Conservation (phyloP, 2,113 vertebrate genomes). For the Crotalus viridis region DNA sequence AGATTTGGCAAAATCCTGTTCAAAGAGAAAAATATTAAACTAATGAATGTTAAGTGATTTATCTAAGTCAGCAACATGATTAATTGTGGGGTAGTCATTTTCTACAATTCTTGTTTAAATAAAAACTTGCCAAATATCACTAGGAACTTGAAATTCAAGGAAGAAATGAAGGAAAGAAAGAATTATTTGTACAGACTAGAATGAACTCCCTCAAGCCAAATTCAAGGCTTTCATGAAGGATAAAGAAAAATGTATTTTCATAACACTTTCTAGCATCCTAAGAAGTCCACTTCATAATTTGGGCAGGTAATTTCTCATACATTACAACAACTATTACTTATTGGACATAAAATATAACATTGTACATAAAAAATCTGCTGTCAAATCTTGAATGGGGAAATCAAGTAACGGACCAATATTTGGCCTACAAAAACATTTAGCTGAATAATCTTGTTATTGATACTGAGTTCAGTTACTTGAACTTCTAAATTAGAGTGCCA, state of each 20-base stretch:
- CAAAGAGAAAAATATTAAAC: conserved; percentile 25
- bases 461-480: background rate
- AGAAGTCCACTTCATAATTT: background rate
- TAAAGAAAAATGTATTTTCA: background rate
- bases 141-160: background rate
- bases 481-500: background rate
- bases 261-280: background rate
- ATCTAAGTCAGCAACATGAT: background rate
- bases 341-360: background rate
- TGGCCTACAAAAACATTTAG: background rate
- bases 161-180: background rate
- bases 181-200: background rate
- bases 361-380: background rate
- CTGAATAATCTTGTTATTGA: background rate
- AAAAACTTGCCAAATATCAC: background rate
- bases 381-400: background rate
- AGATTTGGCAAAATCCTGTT: conserved; percentile 88
- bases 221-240: background rate
- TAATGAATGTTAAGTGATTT: background rate
- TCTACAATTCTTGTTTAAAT: background rate
- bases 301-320: background rate
- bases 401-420: background rate
- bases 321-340: background rate
- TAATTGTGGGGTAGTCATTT: background rate
- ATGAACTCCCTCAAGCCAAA: background rate